A percentile compares a stretch with the other conserved stretches of the same genome.
Conservation (phyloP, 2,113 vertebrate genomes). For the Mellivora capensis region DNA sequence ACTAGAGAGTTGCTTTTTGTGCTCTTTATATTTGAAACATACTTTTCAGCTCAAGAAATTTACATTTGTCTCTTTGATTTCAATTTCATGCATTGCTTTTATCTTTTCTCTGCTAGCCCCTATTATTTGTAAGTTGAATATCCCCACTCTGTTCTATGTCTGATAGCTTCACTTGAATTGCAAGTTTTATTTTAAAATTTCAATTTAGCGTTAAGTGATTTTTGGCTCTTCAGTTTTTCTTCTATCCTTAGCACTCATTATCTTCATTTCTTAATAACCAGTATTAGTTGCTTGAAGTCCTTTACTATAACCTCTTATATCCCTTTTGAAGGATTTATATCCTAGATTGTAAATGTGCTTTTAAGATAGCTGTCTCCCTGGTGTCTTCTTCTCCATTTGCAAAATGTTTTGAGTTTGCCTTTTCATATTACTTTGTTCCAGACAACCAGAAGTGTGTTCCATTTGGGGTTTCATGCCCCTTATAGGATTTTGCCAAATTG, state of each 20-base stretch:
- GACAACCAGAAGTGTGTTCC: background rate
- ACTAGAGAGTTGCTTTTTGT: background rate
- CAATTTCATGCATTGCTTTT: background rate
- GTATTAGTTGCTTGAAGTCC: background rate
- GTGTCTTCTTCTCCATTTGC: background rate
- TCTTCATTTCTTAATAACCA: background rate
- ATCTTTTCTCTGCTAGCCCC: background rate
- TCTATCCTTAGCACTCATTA: background rate
- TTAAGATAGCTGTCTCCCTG: background rate
- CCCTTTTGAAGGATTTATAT: background rate
- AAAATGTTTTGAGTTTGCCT: background rate
- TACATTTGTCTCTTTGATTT: background rate
- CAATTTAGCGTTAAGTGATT: background rate
- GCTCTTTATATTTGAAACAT: slow-evolving; percentile 21
- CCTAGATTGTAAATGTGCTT: background rate
- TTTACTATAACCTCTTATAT: background rate
- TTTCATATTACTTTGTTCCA: background rate
- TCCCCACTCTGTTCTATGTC: background rate
- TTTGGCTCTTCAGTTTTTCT: background rate
- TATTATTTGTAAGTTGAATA: background rate
- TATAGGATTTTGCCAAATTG: background rate
- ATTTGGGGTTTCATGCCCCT: background rate
- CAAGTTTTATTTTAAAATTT: background rate
- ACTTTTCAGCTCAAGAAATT: slow-evolving; percentile 1
- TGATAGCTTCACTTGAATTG: background rate